Evolutionary conservation across 2,797 vertebrate genomes (phyloP), one percentile per base, ranked within the genome.

Genomic region (Ptychadena robeensis): DNA sequence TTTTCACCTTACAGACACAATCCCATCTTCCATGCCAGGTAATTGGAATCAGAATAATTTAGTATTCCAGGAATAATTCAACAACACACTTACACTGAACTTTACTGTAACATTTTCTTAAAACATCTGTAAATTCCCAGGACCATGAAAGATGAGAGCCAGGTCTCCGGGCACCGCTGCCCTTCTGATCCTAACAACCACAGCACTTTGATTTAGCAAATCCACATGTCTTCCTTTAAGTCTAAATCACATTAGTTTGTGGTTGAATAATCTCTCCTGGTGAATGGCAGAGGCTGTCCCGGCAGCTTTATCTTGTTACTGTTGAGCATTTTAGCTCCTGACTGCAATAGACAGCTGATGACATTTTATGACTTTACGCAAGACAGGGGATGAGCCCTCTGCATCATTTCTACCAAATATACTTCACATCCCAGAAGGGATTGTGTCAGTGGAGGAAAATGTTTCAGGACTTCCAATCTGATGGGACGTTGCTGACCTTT

Each of bases 221-320:
- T 44, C 67, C 67, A 71, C 68, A 80, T 71, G 78, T 72, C 32
- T 61, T 57, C 12, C 37, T 61, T 38, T 61, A 80, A 64, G 38
- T 73, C 48, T 81, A 64, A 64, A 80, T 80, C 69, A 10, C 69
- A 80, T 80, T 64, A 80, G 18, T 30, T 73, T 81, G 69, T 25
- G 70, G 70, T 81, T 65, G 59, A 81, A 73, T 72, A 65, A 53
- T 71, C 25, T 25, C 44, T 53, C 44, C 6, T 59, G 10, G 69
- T 79, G n/a, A 68, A 77, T 32, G 28, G 14, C 31, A n/a, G 53
- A 4, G 30, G 69, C 53, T 34, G 57, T 8, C 44, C n/a, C 2
- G 48, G 44, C 44, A 53, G 44, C 44, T 53, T 53, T 22, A 34
- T 61, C 32, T 10, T 61, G n/a, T 35, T 59, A 34, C 25, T 32